Conservation (phyloP, 2,113 vertebrate genomes). For the Scartelaos histophorus region DNA sequence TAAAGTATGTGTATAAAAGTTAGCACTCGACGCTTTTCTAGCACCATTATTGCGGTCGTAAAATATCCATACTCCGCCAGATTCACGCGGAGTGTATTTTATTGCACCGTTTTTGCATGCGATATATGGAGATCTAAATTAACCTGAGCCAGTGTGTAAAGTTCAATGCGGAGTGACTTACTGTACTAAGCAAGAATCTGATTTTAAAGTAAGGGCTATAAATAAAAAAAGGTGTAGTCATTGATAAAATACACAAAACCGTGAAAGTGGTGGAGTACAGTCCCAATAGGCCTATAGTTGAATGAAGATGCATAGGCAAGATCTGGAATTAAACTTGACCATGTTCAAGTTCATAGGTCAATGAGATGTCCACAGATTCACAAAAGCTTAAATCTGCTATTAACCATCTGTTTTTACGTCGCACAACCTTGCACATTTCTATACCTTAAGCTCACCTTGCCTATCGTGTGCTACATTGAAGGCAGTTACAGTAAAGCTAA, state of each 20-base stretch:
- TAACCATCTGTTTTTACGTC: neutral
- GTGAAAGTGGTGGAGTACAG: too few species aligned
- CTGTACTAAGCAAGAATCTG: neutral
- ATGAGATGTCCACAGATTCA: neutral
- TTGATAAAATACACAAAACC: too few species aligned
- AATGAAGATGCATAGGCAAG: neutral
- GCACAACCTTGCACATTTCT: neutral
- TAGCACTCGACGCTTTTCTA: neutral
- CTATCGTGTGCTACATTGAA: constrained; percentile 27
- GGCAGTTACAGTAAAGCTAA: constrained; percentile 37
- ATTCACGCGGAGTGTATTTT: constrained; percentile 3
- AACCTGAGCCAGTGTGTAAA: constrained; percentile 3
- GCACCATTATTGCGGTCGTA: neutral
- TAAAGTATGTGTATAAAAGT: constrained; percentile 3
- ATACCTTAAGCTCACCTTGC: constrained; percentile 50
- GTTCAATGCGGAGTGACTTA: constrained; percentile 48
- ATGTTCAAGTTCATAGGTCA: neutral
- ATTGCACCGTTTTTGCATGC: neutral
- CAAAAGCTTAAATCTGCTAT: neutral
- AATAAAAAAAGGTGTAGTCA: neutral
- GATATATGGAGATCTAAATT: neutral
- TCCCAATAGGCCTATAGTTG: neutral
- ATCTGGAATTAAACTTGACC: neutral
- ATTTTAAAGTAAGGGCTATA: neutral
- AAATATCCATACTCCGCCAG: constrained; percentile 5